Evolutionary conservation across 2,888 invertebrate genomes (phyloP).

Genomic region (Amorpha juglandis): DNA sequence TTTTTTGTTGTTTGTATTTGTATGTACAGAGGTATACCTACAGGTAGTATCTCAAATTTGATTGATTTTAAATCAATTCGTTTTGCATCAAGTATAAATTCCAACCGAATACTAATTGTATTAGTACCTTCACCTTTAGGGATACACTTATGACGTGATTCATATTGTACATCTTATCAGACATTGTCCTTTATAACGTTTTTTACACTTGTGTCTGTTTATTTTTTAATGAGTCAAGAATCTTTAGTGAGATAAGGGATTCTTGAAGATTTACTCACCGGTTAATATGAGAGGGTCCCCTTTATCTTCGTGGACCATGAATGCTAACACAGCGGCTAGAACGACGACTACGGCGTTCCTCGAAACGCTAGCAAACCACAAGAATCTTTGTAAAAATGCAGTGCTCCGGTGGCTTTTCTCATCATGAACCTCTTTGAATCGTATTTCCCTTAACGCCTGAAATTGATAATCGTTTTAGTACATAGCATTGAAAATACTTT

Average conservation of each 20-base stretch:
- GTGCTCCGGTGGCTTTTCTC: constrained; percentile 60
- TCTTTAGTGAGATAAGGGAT: neutral
- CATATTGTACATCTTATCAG: neutral
- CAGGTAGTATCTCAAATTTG: too few relatives aligned
- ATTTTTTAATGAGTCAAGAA: constrained; percentile 5
- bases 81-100: too few relatives aligned
- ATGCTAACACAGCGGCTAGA: constrained; percentile 84
- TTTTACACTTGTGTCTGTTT: neutral
- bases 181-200: neutral
- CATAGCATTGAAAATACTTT: too few relatives aligned
- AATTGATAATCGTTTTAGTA: constrained; percentile 31
- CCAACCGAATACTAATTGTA: neutral
- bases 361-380: constrained; percentile 87
- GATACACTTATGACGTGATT: neutral
- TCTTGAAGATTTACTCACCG: constrained; percentile 64
- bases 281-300: constrained; percentile 84
- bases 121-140: neutral
- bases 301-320: constrained; percentile 74
- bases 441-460: constrained; percentile 85
- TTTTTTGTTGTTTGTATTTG: too few relatives aligned
- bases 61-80: too few relatives aligned
- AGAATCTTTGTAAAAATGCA: constrained; percentile 64
- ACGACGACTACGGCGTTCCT: constrained; percentile 89
- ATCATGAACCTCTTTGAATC: constrained; percentile 58
- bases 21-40: too few relatives aligned